phyloP scores from a whole-genome alignment of 92 coral and sea anemone genomes.

The Palythoa grandis region DNA sequence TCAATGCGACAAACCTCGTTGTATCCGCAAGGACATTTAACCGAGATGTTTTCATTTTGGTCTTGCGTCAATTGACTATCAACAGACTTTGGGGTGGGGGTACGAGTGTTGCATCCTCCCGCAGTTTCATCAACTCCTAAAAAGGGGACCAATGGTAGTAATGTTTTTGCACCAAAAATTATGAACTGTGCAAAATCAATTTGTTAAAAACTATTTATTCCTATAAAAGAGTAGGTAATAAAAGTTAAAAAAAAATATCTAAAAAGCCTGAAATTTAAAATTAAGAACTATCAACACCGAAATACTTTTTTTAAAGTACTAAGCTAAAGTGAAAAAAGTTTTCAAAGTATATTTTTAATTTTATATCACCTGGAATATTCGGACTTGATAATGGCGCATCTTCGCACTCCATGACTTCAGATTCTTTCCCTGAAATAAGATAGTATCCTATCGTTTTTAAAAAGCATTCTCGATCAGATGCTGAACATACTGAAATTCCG shows the following conservation, averaged over 20 bases:
- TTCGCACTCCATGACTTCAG: slow-evolving; percentile 71
- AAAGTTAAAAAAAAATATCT: too few relatives aligned
- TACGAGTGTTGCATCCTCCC: slow-evolving; percentile 38
- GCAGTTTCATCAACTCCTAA: slow-evolving; percentile 53
- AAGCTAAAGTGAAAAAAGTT: not conserved
- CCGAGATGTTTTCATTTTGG: slow-evolving; percentile 60
- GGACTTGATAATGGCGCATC: slow-evolving; percentile 64
- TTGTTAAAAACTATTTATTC: too few relatives aligned
- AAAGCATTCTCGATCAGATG: too few relatives aligned
- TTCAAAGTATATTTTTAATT: not conserved
- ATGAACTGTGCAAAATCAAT: too few relatives aligned
- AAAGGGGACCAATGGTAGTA: too few relatives aligned
- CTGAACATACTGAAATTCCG: too few relatives aligned
- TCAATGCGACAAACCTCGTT: slow-evolving; percentile 68
- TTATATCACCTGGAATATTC: slow-evolving; percentile 59
- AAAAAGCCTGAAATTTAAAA: too few relatives aligned
- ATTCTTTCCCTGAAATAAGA: not conserved
- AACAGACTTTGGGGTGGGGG: slow-evolving; percentile 53
- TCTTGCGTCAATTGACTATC: slow-evolving; percentile 43
- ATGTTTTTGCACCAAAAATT: too few relatives aligned
- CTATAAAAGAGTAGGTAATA: too few relatives aligned
- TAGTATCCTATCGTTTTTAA: not conserved
- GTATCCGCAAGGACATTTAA: slow-evolving; percentile 87
- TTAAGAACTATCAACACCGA: too few relatives aligned
- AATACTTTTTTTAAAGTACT: too few relatives aligned